phyloP scores from a whole-genome alignment of 2,797 vertebrate genomes.

The Odontamblyopus rebecca region DNA sequence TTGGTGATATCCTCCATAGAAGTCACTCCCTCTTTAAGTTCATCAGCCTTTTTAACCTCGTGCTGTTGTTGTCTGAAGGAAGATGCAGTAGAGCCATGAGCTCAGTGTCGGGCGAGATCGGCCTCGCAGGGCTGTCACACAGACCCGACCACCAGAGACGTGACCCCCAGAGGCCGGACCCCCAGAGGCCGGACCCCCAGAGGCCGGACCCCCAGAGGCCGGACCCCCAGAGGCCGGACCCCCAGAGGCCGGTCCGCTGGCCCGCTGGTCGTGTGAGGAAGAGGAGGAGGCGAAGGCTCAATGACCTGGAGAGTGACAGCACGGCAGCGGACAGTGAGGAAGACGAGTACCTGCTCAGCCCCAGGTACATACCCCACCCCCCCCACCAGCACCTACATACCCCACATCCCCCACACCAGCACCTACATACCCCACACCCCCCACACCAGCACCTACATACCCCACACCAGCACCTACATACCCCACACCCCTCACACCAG shows the following conservation, averaged over 20 bases:
- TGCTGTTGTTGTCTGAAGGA: conserved; percentile 58
- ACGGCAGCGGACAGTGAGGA: conserved; percentile 94
- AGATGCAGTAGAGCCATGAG: conserved; percentile 83
- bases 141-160: conserved; percentile 79
- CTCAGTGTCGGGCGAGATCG: conserved; percentile 82
- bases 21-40: not conserved
- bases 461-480: no score
- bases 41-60: not conserved
- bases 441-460: no score
- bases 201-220: no score
- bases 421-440: no score
- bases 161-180: conserved; percentile 61
- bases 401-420: no score
- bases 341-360: conserved; percentile 83
- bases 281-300: conserved; percentile 91
- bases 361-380: conserved; percentile 82
- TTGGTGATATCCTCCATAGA: no score
- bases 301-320: conserved; percentile 96
- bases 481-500: no score
- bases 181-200: no score
- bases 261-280: conserved; percentile 74
- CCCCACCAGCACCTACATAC: no score
- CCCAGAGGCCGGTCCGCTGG: conserved; percentile 75
- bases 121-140: conserved; percentile 74
- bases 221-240: conserved; percentile 83